Evolutionary conservation across 2,888 invertebrate genomes (phyloP).

Genomic region (Odontocerum albicorne): DNA sequence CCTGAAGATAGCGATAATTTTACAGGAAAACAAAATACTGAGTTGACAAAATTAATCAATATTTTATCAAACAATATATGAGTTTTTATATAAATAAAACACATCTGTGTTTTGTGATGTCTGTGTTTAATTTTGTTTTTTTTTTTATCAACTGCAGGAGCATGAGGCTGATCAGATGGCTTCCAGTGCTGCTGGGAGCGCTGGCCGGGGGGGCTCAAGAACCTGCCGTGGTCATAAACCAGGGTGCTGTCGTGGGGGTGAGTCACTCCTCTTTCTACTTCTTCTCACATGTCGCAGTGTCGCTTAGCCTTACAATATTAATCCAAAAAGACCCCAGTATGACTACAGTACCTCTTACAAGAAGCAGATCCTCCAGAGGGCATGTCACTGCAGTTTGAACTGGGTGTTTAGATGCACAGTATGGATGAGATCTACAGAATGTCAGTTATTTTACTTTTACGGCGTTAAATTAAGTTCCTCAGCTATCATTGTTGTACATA

Average conservation of each 20-base stretch:
- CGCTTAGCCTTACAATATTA: too few relatives aligned
- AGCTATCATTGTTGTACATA: too few relatives aligned
- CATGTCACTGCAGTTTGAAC: neutral
- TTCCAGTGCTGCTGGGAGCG: neutral
- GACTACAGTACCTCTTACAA: too few relatives aligned
- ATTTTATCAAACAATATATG: too few relatives aligned
- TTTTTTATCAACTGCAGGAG: too few relatives aligned
- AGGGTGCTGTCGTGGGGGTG: constrained; percentile 63
- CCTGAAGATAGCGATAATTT: too few relatives aligned
- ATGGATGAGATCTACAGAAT: neutral
- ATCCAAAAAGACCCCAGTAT: too few relatives aligned
- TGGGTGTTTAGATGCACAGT: neutral
- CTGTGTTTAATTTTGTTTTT: neutral
- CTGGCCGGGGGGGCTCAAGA: constrained; percentile 46
- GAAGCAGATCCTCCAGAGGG: neutral
- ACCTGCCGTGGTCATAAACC: constrained; percentile 56
- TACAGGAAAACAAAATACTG: too few relatives aligned
- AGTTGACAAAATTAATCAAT: too few relatives aligned
- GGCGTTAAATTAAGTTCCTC: too few relatives aligned
- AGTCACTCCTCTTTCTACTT: constrained; percentile 34
- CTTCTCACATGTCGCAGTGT: neutral
- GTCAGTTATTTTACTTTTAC: neutral
- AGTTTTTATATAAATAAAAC: too few relatives aligned
- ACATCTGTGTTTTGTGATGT: neutral
- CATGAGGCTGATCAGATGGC: neutral